Base-by-base conservation (phyloP, 2,888 invertebrate genomes). In the Ophraella communa region DNA sequence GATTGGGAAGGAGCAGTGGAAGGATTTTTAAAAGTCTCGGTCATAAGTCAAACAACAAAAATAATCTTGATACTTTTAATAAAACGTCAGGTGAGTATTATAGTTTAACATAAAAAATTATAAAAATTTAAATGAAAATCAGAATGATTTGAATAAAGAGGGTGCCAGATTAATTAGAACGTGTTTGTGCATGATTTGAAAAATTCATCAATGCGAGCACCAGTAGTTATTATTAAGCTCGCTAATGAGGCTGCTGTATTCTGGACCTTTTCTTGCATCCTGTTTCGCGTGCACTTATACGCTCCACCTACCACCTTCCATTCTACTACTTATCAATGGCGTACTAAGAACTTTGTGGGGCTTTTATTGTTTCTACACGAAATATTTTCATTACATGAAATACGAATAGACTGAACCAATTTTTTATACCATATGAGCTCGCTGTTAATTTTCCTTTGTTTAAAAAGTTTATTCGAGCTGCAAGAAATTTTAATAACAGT, bases 241-340 rank as follows among this genome's bases (percentile, higher is more conserved):
- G 68, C 74, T 76, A 76, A 77, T 76, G 76, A 76, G 74, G 73
- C 68, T 68, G 73, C 71, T 73, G 74, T 76, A 76, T 77, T 76
- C 77, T 68, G 69, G 69, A 66, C 59, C 55, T 52, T 60, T 64
- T 56, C 62, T 52, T 10, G 51, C 55, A 44, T 56, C 24, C 54
- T 56, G 35, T 63, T 55, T 47, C 59, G 24, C 35, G 60, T 57
- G 30, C 42, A 35, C 55, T 62, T 47, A 27, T 55, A 54, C 27
- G 4, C 23, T 14, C 49, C 10, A 14, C 10, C 49, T 14, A 51
- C 17, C 24, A 14, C 8, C 14, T 17, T 39, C 39, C 7, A 39
- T 14, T 39, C n/a, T 14, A 39, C 39, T 39, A 14, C 14, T 39
- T 39, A 39, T 39, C 39, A 39, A 39, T 39, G 39, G 39, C 39